phyloP scores from a whole-genome alignment of 1,140 invertebrate genomes.

The Solen grandis region DNA sequence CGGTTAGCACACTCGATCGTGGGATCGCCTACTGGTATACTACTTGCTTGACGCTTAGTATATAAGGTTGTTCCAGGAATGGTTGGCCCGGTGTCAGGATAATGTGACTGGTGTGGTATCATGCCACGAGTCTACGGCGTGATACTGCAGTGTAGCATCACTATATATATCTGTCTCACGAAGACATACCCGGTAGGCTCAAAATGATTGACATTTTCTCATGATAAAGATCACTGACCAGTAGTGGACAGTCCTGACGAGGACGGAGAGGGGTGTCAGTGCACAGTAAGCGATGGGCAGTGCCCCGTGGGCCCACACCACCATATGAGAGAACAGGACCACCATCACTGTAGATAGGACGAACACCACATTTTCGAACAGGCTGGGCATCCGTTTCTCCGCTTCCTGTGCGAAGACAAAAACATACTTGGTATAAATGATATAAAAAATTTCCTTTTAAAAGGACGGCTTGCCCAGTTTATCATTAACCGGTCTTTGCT shows the following conservation, averaged over 20 bases:
- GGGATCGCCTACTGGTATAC: neutral
- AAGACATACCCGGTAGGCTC: neutral
- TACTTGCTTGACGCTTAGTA: neutral
- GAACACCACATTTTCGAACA: constrained; percentile 70
- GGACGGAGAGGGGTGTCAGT: constrained; percentile 64
- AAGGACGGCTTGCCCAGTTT: too few relatives aligned
- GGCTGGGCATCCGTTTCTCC: too few relatives aligned
- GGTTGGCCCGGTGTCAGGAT: too few relatives aligned
- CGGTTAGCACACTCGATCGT: neutral
- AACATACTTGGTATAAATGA: too few relatives aligned
- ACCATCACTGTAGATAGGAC: constrained; percentile 63
- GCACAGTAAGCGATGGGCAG: constrained; percentile 71
- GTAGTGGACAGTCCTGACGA: constrained; percentile 68
- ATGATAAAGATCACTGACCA: constrained; percentile 66
- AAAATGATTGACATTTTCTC: neutral
- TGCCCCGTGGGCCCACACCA: constrained; percentile 67
- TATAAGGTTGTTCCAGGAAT: too few relatives aligned
- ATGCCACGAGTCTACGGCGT: too few relatives aligned
- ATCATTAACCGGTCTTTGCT: too few relatives aligned
- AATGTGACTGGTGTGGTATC: neutral
- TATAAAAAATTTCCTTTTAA: too few relatives aligned
- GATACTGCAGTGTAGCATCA: too few relatives aligned
- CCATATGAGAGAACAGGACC: constrained; percentile 64
- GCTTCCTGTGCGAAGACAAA: too few relatives aligned
- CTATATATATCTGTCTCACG: too few relatives aligned